These are phyloP conservation scores for Leucopternis melanops DNA, from an alignment of 2,113 vertebrate species.

Conservation along the genomic window DNA sequence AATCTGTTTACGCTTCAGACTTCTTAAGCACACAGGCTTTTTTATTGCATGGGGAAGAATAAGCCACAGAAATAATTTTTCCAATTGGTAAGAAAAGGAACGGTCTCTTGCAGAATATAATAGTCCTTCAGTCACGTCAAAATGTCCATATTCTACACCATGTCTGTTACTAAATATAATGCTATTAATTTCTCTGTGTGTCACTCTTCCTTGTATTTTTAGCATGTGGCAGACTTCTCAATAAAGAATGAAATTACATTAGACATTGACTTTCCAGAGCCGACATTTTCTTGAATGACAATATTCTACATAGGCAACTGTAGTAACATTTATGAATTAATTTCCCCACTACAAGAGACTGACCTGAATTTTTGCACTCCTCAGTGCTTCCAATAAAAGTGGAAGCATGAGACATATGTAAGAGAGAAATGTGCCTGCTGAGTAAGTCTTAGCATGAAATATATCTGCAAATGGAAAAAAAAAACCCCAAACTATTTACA, in stretches of 20 bases:
- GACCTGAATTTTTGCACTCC: conserved; percentile 10
- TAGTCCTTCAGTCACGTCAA: not conserved
- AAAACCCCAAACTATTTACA: not conserved
- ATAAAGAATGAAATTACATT: not conserved
- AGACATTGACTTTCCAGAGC: not conserved
- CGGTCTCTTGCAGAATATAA: not conserved
- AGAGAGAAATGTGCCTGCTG: not conserved
- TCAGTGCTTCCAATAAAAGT: not conserved
- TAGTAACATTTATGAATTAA: not conserved
- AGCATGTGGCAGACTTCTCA: not conserved
- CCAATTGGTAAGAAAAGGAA: not conserved
- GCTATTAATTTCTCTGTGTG: not conserved
- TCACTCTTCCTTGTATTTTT: not conserved
- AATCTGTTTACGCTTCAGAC: not conserved
- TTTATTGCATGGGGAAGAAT: not conserved
- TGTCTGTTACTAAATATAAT: conserved; percentile 5
- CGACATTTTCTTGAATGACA: not conserved
- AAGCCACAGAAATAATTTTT: not conserved
- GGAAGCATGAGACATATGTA: not conserved
- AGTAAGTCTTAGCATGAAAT: not conserved
- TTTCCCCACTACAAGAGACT: not conserved
- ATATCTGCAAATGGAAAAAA: not conserved
- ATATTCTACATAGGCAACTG: not conserved
- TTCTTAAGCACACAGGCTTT: accelerated
- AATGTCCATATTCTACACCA: not conserved